Evolutionary conservation across 2,113 vertebrate genomes (phyloP), one percentile per base, ranked within the genome.

Genomic region (Neomonachus schauinslandi): DNA sequence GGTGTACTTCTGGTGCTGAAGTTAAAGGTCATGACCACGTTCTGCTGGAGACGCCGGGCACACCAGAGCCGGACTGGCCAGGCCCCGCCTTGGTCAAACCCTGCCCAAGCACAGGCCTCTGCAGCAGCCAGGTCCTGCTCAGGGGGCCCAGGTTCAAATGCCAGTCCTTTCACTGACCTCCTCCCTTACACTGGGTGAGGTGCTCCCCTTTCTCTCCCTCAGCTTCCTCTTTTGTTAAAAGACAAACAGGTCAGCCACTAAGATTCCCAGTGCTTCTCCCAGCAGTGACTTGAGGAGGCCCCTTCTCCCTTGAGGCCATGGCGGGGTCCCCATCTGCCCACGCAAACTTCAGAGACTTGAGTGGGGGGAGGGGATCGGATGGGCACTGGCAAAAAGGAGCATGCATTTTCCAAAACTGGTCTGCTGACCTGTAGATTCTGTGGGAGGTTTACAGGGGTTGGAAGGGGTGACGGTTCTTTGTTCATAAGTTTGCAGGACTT

Each of bases 1-100:
- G 49, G 77, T 33, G 82, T 95, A 24, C 42, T 94, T 96, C 92
- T 94, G 92, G 76, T 39, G 61, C 59, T 88, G 94, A 86, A 65
- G 42, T 10, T 57, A 18, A 95, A 83, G 71, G 65, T 67, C 31
- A 15, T 72, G 84, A 96, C 24, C 2, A 0, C 7, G 0, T 24
- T 79, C 49, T 82, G 51, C 7, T 22, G 5, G 24, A 65, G 55
- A 81, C 55, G 9, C 28, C 4, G 4, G 36, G 9, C 28, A 31
- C 19, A 21, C 6, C 61, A 85, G 7, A 36, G 14, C 22, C 33
- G 22, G 7, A 36, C 33, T 4, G 10, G 39, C 21, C 57, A 46
- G 36, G 21, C 31, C 46, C 49, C 8, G 28, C 33, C 28, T 49
- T 2, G 4, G 3, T 2, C 46, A 80, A 59, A 24, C 19, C 71